Evolutionary conservation across 2,113 vertebrate species (phyloP).

Genomic region (Delphinus delphis): DNA sequence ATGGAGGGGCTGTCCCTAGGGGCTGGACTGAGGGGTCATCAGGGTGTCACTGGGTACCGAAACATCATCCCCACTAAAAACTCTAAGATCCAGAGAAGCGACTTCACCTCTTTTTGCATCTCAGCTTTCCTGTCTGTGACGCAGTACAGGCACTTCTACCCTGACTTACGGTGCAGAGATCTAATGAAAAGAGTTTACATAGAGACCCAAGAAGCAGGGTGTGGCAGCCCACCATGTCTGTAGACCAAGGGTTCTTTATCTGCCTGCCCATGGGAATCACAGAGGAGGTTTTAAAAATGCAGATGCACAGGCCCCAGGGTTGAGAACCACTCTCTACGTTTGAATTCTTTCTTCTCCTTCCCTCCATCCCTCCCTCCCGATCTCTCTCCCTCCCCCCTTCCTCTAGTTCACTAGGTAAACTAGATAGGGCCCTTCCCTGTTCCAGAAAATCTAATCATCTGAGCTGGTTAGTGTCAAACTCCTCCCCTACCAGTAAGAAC

Average conservation of each 20-base stretch:
- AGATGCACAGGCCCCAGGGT: neutral
- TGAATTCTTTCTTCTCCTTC: neutral
- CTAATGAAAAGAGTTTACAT: too few species aligned
- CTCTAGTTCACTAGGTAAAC: neutral
- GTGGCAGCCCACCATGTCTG: neutral
- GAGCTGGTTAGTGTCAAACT: neutral
- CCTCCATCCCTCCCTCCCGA: fast-evolving
- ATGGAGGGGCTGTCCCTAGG: neutral
- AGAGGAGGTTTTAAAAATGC: neutral
- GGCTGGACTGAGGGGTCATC: neutral
- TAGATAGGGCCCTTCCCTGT: neutral
- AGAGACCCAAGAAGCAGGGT: neutral
- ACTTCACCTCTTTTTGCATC: neutral
- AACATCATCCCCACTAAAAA: neutral
- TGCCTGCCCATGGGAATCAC: fast-evolving
- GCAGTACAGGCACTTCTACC: too few species aligned
- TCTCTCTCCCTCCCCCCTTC: too few species aligned
- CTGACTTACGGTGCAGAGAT: neutral
- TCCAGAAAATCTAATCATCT: neutral
- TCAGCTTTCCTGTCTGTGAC: neutral
- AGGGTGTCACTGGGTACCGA: neutral
- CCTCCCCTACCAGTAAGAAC: neutral
- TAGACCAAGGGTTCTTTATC: too few species aligned
- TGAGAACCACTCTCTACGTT: neutral
- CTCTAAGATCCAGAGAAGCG: neutral